A percentile compares a stretch with the other conserved stretches of the same genome.
Evolutionary conservation across 2,797 vertebrate species (phyloP).

Genomic region (Steatocranus sp.): DNA sequence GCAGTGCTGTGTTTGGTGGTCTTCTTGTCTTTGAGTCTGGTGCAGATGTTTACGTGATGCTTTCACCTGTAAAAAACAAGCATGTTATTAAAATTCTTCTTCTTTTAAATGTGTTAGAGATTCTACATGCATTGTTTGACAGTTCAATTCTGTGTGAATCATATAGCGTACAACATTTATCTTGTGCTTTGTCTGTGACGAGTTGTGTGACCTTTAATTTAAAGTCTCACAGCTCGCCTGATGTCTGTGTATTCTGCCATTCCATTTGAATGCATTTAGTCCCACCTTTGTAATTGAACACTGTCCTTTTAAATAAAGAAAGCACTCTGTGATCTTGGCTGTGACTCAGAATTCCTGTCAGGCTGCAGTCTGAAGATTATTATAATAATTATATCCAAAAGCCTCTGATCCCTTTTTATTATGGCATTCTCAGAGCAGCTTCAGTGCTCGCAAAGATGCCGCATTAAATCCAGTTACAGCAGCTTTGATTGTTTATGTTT

Average conservation of each 20-base stretch:
- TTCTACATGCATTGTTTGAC: background rate
- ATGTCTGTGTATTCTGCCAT: background rate
- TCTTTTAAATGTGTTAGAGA: background rate
- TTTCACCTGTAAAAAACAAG: conserved; percentile 8
- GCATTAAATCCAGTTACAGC: background rate
- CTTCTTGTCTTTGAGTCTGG: background rate
- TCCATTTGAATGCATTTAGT: background rate
- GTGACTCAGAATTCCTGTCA: background rate
- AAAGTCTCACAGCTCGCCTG: background rate
- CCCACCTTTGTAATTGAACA: background rate
- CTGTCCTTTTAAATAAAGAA: background rate
- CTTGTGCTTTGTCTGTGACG: background rate
- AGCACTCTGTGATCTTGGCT: background rate
- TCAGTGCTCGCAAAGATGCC: background rate
- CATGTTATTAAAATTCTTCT: background rate
- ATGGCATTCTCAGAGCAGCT: background rate
- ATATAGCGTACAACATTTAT: background rate
- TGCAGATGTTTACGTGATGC: background rate
- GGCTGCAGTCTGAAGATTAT: background rate
- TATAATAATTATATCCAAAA: background rate
- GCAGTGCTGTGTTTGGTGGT: background rate
- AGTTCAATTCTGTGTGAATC: background rate
- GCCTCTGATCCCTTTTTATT: background rate
- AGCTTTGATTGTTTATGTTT: background rate
- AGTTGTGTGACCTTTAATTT: background rate